Conservation (phyloP, 2,113 vertebrate species). For the Casuarius casuarius region DNA sequence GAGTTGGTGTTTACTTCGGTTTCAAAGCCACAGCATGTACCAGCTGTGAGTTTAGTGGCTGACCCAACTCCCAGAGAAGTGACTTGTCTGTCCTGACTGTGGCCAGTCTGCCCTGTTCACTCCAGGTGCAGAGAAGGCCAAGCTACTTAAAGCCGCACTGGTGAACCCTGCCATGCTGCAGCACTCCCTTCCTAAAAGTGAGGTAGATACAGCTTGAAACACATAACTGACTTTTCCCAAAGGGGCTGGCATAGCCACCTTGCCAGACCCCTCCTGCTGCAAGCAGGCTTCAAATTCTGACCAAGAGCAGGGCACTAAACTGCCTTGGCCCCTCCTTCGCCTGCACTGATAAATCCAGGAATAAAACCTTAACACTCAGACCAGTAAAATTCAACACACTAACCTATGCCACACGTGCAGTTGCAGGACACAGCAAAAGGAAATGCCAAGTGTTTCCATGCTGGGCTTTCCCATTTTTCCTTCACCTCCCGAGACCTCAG, state of each 20-base stretch:
- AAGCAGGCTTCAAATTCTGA: not conserved
- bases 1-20: not conserved
- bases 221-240: not conserved
- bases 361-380: not conserved
- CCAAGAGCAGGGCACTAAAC: not conserved
- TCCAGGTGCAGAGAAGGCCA: not conserved
- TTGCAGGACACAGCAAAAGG: not conserved
- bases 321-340: not conserved
- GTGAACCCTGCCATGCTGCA: not conserved
- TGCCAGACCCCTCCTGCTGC: not conserved
- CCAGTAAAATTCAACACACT: not conserved
- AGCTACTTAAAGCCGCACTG: not conserved
- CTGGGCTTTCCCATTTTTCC: not conserved
- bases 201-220: not conserved
- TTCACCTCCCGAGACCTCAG: not conserved
- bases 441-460: rapidly evolving
- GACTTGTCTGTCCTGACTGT: not conserved
- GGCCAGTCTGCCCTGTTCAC: not conserved
- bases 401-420: rapidly evolving
- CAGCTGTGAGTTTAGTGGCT: not conserved
- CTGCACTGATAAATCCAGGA: not conserved
- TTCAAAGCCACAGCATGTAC: not conserved
- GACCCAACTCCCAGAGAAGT: not conserved
- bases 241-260: not conserved
- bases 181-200: not conserved